Conservation (phyloP, 2,888 invertebrate species). For the Cetonia aurata region DNA sequence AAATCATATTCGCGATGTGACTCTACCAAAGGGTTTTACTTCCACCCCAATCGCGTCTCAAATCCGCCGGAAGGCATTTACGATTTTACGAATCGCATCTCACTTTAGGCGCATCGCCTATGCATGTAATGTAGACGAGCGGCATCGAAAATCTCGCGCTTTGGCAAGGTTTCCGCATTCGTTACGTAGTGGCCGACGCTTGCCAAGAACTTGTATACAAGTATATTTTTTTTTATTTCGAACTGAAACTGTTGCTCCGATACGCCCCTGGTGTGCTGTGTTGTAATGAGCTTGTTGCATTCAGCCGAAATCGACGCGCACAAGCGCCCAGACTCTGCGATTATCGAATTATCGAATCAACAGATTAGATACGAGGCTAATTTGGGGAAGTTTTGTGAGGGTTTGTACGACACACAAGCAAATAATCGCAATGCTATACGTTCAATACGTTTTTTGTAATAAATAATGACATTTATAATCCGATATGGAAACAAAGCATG, state of each 20-base stretch:
- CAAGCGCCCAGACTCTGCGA: neutral
- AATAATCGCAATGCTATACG: too few species aligned
- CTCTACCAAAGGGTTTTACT: neutral
- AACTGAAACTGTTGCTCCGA: conserved; percentile 17
- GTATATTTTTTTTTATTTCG: conserved; percentile 47
- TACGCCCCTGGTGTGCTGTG: conserved; percentile 41
- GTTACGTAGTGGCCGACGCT: conserved; percentile 44
- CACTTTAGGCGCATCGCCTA: conserved; percentile 7
- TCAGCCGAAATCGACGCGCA: neutral
- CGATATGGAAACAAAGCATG: too few species aligned
- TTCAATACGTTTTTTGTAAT: too few species aligned
- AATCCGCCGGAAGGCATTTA: conserved; percentile 16
- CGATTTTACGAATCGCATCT: conserved; percentile 28
- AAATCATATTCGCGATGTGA: conserved; percentile 1
- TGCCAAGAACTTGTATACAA: conserved; percentile 42
- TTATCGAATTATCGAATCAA: conserved; percentile 14
- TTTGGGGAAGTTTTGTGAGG: neutral
- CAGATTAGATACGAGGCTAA: neutral
- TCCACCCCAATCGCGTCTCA: conserved; percentile 8
- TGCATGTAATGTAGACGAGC: conserved; percentile 22
- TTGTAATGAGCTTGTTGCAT: conserved; percentile 49
- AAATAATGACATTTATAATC: too few species aligned
- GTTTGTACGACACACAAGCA: neutral
- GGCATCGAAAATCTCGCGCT: conserved; percentile 7
- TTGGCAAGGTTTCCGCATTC: conserved; percentile 47